Evolutionary conservation across 2,113 vertebrate genomes (phyloP).

Genomic region (Ranitomeya imitator): DNA sequence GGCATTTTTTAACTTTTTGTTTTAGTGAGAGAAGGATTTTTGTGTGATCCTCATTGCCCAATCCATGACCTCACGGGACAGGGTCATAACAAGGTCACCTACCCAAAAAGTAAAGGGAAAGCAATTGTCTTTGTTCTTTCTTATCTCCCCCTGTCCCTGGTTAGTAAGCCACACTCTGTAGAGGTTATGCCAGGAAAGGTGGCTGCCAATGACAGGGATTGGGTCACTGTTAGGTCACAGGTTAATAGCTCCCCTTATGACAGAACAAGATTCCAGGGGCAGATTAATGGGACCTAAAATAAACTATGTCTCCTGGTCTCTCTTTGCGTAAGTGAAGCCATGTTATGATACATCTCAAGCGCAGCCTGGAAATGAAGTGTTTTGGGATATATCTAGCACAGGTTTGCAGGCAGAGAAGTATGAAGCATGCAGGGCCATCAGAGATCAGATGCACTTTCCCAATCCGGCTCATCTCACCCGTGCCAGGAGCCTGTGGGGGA

Average conservation of each 20-base stretch:
- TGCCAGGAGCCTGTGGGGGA: slow-evolving; percentile 32
- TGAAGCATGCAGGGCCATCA: slow-evolving; percentile 5
- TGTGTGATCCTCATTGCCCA: fast-evolving
- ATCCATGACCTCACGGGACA: slow-evolving; percentile 50
- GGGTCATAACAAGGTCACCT: slow-evolving; percentile 62
- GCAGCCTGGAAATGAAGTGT: slow-evolving; percentile 44
- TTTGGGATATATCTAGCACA: slow-evolving; percentile 36
- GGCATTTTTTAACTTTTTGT: slow-evolving; percentile 18
- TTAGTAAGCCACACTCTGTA: slow-evolving; percentile 23
- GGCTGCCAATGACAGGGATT: slow-evolving; percentile 42
- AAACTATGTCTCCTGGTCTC: slow-evolving; percentile 46
- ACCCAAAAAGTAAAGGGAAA: slow-evolving; percentile 61
- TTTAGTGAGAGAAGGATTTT: not conserved
- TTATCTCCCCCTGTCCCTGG: slow-evolving; percentile 25
- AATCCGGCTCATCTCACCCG: slow-evolving; percentile 37
- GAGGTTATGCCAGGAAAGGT: slow-evolving; percentile 47
- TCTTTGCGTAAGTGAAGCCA: slow-evolving; percentile 26
- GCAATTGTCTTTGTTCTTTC: slow-evolving; percentile 42
- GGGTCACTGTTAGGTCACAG: slow-evolving; percentile 58
- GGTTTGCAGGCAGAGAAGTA: slow-evolving; percentile 17
- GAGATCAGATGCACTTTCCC: slow-evolving; percentile 42
- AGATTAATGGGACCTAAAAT: slow-evolving; percentile 47
- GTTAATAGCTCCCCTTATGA: not conserved
- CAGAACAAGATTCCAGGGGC: slow-evolving; percentile 41
- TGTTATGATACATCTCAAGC: slow-evolving; percentile 49